These are phyloP conservation scores for Potorous gilbertii DNA, from an alignment of 2,797 vertebrate genomes.

Conservation along the genomic window DNA sequence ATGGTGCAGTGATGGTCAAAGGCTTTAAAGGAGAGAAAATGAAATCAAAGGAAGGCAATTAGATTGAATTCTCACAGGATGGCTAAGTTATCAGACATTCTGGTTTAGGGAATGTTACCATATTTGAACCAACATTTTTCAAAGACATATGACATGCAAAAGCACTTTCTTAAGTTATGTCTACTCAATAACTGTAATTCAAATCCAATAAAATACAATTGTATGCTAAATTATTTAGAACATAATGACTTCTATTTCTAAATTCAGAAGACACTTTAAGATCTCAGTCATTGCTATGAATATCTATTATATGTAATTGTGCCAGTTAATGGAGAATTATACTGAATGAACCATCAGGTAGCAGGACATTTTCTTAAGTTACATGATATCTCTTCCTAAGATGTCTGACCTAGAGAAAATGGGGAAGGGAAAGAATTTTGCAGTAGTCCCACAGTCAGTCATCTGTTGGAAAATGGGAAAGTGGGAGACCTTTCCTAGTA, in stretches of 20 bases:
- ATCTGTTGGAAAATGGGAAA: neutral
- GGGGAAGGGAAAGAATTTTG: neutral
- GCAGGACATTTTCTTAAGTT: neutral
- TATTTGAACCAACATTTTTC: conserved; percentile 15
- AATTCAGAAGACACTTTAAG: neutral
- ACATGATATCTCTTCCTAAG: neutral
- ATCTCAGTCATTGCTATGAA: neutral
- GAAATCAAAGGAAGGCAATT: neutral
- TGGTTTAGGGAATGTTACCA: neutral
- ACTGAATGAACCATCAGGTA: neutral
- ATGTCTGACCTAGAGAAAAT: neutral
- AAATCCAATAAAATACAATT: neutral
- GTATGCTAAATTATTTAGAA: neutral
- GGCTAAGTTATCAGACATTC: neutral
- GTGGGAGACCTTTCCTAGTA: neutral
- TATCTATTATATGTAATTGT: neutral
- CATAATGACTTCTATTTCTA: neutral
- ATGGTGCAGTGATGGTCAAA: neutral
- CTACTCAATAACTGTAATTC: too few species aligned
- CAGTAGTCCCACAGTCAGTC: neutral
- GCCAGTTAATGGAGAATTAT: neutral
- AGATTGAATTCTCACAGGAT: neutral
- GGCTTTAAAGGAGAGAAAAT: conserved; percentile 9
- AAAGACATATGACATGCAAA: neutral
- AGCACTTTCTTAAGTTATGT: neutral